Conservation (phyloP, 2,797 vertebrate species). For the Arctocebus calabarensis region DNA sequence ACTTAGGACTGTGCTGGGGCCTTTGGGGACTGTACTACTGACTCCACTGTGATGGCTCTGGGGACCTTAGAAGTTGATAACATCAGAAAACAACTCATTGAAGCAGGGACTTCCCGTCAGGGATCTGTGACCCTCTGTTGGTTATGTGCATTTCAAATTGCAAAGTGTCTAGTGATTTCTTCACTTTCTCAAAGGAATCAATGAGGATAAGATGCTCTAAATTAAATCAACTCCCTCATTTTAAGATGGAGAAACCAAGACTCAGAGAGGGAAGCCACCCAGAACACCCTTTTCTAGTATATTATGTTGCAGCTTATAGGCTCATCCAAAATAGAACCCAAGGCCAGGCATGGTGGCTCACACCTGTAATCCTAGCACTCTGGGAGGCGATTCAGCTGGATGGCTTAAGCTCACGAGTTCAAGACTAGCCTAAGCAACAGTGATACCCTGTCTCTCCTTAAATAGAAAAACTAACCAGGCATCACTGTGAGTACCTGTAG, state of each 20-base stretch:
- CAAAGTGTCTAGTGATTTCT: neutral
- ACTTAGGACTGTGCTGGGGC: too few species aligned
- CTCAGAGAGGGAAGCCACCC: conserved; percentile 5
- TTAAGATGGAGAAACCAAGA: neutral
- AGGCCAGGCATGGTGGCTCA: neutral
- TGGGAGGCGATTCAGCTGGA: too few species aligned
- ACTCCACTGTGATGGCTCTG: neutral
- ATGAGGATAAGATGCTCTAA: neutral
- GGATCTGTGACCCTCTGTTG: neutral
- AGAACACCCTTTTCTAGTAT: neutral
- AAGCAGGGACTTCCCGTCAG: neutral
- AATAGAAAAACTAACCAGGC: too few species aligned
- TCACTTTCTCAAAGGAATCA: neutral
- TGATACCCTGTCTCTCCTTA: too few species aligned
- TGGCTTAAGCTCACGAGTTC: too few species aligned
- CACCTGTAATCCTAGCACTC: too few species aligned
- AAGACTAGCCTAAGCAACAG: too few species aligned
- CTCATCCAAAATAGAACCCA: neutral
- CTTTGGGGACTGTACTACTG: neutral
- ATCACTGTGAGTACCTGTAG: too few species aligned
- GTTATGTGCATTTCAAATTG: neutral
- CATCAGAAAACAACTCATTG: neutral
- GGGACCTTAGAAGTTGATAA: neutral
- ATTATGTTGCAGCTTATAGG: neutral
- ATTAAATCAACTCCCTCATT: neutral